Base-by-base conservation (phyloP, 2,113 vertebrate species). In the Vombatus ursinus region DNA sequence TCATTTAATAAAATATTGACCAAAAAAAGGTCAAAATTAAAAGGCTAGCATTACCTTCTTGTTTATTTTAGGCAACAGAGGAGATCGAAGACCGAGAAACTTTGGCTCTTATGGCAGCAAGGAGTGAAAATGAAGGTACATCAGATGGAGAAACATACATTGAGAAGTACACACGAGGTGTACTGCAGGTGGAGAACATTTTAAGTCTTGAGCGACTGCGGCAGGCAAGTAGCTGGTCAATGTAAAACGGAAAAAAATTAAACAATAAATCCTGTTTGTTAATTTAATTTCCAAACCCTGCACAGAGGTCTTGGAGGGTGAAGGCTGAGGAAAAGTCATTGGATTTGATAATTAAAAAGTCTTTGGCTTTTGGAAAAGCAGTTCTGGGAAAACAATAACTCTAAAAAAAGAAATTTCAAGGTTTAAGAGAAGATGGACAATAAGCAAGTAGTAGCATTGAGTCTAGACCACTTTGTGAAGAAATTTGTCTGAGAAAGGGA, bases 31-130 rank as follows among this genome's bases (percentile, higher is more conserved):
- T 37, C 93, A 48, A 44, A 1, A 0, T 47, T 3, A n/a, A 91
- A 93, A 90, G 50, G 12, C 47, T 84, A 19, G 11, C 7, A 11
- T 25, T 23, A 47, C 54, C 48, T 93, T 77, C 89, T 89, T 93
- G 47, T 92, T 52, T 44, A 47, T 94, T 47, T 51, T 44, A 99
- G 99, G 99, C 99, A 44, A 99, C 99, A 2, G 99, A 99, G 97
- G 99, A 99, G 97, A 99, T 99, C 11, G 99, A 99, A 97, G 99
- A 99, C 98, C 98, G 99, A 1, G 99, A 99, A 97, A 99, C 99
- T 0, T 97, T 99, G 96, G 99, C 99, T 0, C 99, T 99, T 94
- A 99, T 99, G 99, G 99, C 99, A 0, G 99, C 99, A 0, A 99
- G 99, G 24, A 99, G 99, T 22, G 99, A 99, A 95, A 99, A 97